A percentile compares a stretch with the other conserved stretches of the same genome.
These are phyloP conservation scores for Dendrocincla fuliginosa DNA, from an alignment of 2,797 vertebrate genomes.

Conservation along the genomic window DNA sequence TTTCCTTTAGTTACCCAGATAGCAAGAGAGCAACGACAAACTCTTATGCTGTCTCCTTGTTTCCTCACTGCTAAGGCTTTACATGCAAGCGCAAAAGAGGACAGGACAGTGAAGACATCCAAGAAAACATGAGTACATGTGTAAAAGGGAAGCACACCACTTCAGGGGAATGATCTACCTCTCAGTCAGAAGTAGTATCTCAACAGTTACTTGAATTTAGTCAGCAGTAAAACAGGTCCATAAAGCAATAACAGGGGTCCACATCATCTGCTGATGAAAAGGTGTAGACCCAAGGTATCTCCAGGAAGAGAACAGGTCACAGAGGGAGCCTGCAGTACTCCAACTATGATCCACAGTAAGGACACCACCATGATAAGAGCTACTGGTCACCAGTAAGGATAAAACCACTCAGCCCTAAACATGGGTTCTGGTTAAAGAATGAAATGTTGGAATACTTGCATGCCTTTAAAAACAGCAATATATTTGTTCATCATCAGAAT, in stretches of 20 bases:
- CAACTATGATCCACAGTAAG: rapidly evolving
- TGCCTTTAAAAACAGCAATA: neutral
- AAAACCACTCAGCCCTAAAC: neutral
- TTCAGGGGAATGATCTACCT: neutral
- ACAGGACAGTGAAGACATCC: neutral
- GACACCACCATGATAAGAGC: neutral
- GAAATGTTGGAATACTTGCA: neutral
- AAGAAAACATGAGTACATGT: neutral
- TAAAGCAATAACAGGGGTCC: neutral
- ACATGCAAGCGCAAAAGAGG: neutral
- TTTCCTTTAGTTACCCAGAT: neutral
- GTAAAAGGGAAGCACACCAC: neutral
- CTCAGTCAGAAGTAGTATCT: neutral
- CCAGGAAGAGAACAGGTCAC: neutral
- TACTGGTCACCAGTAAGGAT: neutral
- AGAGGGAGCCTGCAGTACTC: neutral
- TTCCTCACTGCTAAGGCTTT: neutral
- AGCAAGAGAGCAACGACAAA: neutral
- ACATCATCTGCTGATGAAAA: neutral
- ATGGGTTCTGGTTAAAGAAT: neutral
- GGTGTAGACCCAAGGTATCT: neutral
- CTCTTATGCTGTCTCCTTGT: neutral
- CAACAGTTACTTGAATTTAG: rapidly evolving
- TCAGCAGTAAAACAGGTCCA: neutral
- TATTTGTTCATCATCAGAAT: neutral